phyloP scores from a whole-genome alignment of 35 echinoderm and acorn worm species.

The Amphiura filiformis region DNA sequence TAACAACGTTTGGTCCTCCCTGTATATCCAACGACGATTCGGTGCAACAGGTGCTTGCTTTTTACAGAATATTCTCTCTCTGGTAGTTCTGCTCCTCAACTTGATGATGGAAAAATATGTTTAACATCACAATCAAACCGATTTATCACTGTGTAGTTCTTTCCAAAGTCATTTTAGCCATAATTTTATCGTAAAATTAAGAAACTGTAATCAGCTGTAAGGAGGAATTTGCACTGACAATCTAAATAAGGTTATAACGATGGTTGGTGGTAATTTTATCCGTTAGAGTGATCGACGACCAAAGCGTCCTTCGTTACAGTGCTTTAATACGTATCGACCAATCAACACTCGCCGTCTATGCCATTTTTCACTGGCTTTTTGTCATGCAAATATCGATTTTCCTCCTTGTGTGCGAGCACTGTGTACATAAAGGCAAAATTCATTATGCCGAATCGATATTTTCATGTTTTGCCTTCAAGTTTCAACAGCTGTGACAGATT shows the following conservation, averaged over 20 bases:
- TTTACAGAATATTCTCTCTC: neutral
- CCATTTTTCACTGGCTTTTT: neutral
- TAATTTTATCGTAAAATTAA: neutral
- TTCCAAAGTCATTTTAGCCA: neutral
- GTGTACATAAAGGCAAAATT: neutral
- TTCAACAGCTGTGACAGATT: neutral
- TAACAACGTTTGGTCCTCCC: too few relatives aligned
- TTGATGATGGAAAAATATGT: neutral
- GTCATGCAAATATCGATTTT: neutral
- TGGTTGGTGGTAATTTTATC: neutral
- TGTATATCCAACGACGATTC: too few relatives aligned
- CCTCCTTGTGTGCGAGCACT: neutral
- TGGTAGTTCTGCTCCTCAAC: neutral
- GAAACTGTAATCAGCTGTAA: neutral
- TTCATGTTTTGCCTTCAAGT: neutral
- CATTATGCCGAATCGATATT: neutral
- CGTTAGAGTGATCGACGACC: constrained; percentile 1
- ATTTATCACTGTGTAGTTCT: neutral
- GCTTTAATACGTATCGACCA: neutral
- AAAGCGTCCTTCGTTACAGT: neutral
- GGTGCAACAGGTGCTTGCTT: too few relatives aligned
- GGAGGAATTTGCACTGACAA: too few relatives aligned
- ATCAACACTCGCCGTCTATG: neutral
- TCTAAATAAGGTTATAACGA: neutral
- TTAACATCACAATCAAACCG: neutral